These are phyloP conservation scores for Bunonema sp. DNA, from an alignment of 2,888 invertebrate species.

Conservation along the genomic window DNA sequence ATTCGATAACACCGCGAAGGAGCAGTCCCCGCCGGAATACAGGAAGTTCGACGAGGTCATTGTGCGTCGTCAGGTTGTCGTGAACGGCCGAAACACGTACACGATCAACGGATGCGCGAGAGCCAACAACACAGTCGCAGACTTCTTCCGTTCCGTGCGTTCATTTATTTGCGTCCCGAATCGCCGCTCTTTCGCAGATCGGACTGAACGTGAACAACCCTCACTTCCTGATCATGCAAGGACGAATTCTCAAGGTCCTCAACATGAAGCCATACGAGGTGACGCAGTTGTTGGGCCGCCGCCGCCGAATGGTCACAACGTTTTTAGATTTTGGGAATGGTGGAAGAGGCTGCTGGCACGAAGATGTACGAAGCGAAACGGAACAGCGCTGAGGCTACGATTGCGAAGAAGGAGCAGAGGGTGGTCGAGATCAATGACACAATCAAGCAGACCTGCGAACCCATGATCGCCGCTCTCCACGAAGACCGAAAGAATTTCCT, in stretches of 20 bases:
- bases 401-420: constrained; percentile 80
- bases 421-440: constrained; percentile 59
- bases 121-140: constrained; percentile 56
- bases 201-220: constrained; percentile 97
- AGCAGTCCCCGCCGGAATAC: too few relatives aligned
- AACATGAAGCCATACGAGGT: constrained; percentile 96
- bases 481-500: constrained; percentile 69
- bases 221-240: constrained; percentile 95
- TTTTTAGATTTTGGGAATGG: constrained; percentile 74
- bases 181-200: too few relatives aligned
- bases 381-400: constrained; percentile 66
- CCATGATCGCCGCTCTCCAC: constrained; percentile 68
- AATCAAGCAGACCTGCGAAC: constrained; percentile 49
- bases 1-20: constrained; percentile 74
- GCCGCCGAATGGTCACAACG: background rate
- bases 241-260: constrained; percentile 88
- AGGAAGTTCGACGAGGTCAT: too few relatives aligned
- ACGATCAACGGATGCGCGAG: constrained; percentile 73
- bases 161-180: too few relatives aligned
- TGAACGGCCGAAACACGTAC: constrained; percentile 57
- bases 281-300: constrained; percentile 17
- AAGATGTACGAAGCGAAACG: constrained; percentile 87
- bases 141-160: constrained; percentile 89
- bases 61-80: constrained; percentile 55
- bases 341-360: constrained; percentile 96